phyloP scores from a whole-genome alignment of 2,888 invertebrate genomes.

The Cantharis rustica region DNA sequence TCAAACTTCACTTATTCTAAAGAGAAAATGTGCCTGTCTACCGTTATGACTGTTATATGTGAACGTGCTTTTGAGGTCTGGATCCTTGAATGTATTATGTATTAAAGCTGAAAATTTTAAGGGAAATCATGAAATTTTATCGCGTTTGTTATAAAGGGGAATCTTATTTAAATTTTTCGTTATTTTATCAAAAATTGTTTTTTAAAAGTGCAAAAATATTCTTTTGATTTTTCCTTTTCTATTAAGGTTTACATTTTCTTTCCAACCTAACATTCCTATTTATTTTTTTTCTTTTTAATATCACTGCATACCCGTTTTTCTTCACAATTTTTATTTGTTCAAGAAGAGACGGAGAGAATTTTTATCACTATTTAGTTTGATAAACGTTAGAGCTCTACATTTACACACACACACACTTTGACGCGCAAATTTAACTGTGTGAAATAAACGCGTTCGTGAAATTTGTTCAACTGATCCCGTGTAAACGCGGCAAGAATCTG shows the following conservation, averaged over 20 bases:
- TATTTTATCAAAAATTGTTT: neutral
- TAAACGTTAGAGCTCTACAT: too few relatives aligned
- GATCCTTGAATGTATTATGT: constrained; percentile 1
- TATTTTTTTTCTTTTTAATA: neutral
- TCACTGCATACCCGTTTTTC: neutral
- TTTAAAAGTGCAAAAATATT: neutral
- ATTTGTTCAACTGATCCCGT: neutral
- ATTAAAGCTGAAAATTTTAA: neutral
- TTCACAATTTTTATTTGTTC: too few relatives aligned
- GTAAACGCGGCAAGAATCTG: neutral
- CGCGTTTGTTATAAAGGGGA: neutral
- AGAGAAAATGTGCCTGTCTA: constrained; percentile 4
- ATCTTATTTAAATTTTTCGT: constrained; percentile 1
- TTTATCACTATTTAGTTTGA: too few relatives aligned
- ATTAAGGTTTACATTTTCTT: neutral
- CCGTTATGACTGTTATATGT: constrained; percentile 4
- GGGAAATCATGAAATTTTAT: constrained; percentile 1
- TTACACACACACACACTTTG: too few relatives aligned
- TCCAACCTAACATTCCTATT: neutral
- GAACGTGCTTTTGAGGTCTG: neutral
- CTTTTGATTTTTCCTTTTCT: neutral
- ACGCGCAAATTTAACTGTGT: neutral
- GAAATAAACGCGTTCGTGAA: neutral
- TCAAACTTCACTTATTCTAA: constrained; percentile 2
- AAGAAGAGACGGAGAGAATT: too few relatives aligned